Percentiles rank a stretch among this genome's conserved stretches.
These are phyloP conservation scores for Idaea dimidiata DNA, from an alignment of 2,888 invertebrate genomes.

Conservation along the genomic window DNA sequence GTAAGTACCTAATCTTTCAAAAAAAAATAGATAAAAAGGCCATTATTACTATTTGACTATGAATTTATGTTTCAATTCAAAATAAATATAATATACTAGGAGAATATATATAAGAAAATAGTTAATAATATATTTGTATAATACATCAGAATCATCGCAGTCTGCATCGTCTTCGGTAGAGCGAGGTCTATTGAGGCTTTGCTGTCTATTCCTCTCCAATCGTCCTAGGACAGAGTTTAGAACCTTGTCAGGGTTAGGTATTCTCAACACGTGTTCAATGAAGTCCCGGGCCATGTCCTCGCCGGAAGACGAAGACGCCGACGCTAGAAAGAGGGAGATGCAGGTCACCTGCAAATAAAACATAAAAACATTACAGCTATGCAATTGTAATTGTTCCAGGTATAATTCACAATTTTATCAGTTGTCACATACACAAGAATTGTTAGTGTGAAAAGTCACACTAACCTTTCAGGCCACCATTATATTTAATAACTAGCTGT, in stretches of 20 bases:
- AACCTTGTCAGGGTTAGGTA: slow-evolving; percentile 62
- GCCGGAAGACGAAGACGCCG: slow-evolving; percentile 36
- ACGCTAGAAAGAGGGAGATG: slow-evolving; percentile 44
- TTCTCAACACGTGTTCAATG: slow-evolving; percentile 56
- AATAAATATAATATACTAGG: too few relatives aligned
- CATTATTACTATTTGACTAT: too few relatives aligned
- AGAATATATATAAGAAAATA: too few relatives aligned
- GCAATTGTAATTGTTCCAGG: too few relatives aligned
- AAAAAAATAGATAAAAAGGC: too few relatives aligned
- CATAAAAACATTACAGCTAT: neutral
- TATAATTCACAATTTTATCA: too few relatives aligned
- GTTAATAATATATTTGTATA: slow-evolving; percentile 18
- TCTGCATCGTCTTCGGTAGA: slow-evolving; percentile 37
- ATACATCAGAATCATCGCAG: slow-evolving; percentile 54
- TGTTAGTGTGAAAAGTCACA: too few relatives aligned
- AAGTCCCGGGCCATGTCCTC: slow-evolving; percentile 57
- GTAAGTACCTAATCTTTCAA: too few relatives aligned
- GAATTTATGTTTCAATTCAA: too few relatives aligned
- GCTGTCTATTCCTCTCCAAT: slow-evolving; percentile 51
- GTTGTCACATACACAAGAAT: too few relatives aligned
- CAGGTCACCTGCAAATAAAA: slow-evolving; percentile 40
- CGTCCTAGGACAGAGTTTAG: slow-evolving; percentile 62
- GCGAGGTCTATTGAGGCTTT: slow-evolving; percentile 35
- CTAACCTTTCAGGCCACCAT: too few relatives aligned
- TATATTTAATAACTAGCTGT: too few relatives aligned